Evolutionary conservation across 2,797 vertebrate genomes (phyloP).

Genomic region (Tauraco hartlaubi): DNA sequence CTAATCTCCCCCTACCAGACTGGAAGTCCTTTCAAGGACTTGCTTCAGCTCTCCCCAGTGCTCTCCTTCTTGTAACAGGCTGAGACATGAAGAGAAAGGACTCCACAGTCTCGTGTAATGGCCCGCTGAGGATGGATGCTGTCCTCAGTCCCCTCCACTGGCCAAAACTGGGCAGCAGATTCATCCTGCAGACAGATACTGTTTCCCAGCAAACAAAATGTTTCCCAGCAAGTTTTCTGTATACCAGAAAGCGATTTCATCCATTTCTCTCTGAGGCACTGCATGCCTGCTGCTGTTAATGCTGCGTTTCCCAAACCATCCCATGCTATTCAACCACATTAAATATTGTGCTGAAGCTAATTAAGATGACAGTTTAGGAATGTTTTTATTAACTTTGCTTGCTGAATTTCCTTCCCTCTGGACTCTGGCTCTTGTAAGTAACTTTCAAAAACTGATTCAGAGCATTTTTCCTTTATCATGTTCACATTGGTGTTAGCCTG

Average conservation of each 20-base stretch:
- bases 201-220: neutral
- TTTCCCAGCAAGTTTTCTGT: constrained; percentile 28
- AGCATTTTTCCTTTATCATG: neutral
- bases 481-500: neutral
- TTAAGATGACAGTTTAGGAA: constrained; percentile 55
- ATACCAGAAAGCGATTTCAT: constrained; percentile 17
- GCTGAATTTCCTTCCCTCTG: constrained; percentile 3
- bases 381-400: constrained; percentile 46
- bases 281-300: constrained; percentile 19
- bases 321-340: constrained; percentile 56
- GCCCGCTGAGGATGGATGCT: neutral
- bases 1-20: neutral
- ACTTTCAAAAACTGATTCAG: neutral
- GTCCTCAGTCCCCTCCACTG: neutral
- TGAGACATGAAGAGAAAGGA: neutral
- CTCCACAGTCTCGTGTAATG: neutral
- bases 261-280: neutral
- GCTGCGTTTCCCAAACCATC: constrained; percentile 22
- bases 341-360: constrained; percentile 57
- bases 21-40: neutral
- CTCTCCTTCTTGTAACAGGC: rapidly evolving
- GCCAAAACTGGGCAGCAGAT: neutral
- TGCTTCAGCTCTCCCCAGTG: neutral
- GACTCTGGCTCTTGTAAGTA: neutral
- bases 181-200: neutral